These are phyloP conservation scores for Cardinalis cardinalis DNA, from an alignment of 2,113 vertebrate genomes.

Conservation along the genomic window DNA sequence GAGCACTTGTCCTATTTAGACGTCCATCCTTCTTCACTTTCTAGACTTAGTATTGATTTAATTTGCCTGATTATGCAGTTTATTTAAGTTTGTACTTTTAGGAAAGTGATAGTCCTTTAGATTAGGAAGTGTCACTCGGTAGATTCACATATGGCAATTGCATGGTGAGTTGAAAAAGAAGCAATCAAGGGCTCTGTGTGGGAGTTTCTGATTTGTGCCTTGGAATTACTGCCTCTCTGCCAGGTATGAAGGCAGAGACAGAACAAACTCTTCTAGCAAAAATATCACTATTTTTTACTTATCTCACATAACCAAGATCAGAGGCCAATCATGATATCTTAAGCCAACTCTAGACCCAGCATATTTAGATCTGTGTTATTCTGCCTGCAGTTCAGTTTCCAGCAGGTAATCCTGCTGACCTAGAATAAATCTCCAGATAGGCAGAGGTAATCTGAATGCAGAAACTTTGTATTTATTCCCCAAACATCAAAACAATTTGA, in stretches of 20 bases:
- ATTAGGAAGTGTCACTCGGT: constrained; percentile 23
- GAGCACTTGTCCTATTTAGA: not conserved
- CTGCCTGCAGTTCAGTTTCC: not conserved
- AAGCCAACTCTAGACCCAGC: not conserved
- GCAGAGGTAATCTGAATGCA: not conserved
- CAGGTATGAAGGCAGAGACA: constrained; percentile 40
- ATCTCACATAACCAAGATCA: not conserved
- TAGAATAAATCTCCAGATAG: not conserved
- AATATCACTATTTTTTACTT: constrained; percentile 5
- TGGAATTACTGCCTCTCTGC: constrained; percentile 25
- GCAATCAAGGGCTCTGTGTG: constrained; percentile 7
- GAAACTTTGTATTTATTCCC: not conserved
- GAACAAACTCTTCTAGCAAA: constrained; percentile 39
- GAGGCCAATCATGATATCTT: not conserved
- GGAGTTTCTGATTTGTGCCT: constrained; percentile 38
- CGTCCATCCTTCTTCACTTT: not conserved
- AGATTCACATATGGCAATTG: constrained; percentile 49
- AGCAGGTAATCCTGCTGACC: not conserved
- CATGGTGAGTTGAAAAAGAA: constrained; percentile 44
- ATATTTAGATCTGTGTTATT: not conserved
- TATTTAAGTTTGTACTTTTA: constrained; percentile 9
- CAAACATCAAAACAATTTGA: not conserved
- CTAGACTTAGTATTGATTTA: not conserved
- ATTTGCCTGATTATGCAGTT: not conserved
- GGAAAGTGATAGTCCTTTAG: constrained; percentile 13